A percentile compares a stretch with the other conserved stretches of the same genome.
Conservation (phyloP, 2,888 invertebrate genomes). For the Oscheius sp. region DNA sequence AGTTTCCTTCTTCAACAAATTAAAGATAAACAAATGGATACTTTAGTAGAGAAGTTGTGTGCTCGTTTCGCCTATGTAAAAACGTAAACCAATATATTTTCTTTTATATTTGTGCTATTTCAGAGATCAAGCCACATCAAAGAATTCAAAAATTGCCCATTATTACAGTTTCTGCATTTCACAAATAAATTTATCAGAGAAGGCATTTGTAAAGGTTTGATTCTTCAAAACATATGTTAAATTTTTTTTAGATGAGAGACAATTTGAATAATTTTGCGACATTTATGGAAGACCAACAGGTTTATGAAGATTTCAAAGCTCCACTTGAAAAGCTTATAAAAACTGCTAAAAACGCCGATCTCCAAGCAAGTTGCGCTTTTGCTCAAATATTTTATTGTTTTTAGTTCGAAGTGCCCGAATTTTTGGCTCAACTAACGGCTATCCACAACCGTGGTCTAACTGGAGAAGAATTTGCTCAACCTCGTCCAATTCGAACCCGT, state of each 20-base stretch:
- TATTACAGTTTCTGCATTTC: constrained; percentile 46
- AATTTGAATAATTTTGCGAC: constrained; percentile 18
- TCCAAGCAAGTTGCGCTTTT: neutral
- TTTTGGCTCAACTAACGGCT: constrained; percentile 15
- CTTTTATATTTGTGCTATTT: constrained; percentile 2
- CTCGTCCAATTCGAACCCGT: neutral
- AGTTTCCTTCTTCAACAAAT: constrained; percentile 27
- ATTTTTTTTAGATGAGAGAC: constrained; percentile 28
- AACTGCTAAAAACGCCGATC: constrained; percentile 22
- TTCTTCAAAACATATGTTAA: neutral
- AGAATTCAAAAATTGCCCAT: constrained; percentile 40
- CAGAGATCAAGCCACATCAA: constrained; percentile 35
- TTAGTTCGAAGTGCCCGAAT: constrained; percentile 33
- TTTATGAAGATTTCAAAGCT: constrained; percentile 31
- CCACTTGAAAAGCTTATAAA: constrained; percentile 14
- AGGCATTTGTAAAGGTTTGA: constrained; percentile 40
- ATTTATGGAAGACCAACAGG: constrained; percentile 27
- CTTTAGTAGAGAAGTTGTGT: constrained; percentile 35
- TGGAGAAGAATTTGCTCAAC: constrained; percentile 12
- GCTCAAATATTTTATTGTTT: neutral
- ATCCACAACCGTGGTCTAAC: constrained; percentile 16
- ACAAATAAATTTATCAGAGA: constrained; percentile 45
- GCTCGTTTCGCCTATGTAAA: constrained; percentile 21
- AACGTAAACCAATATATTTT: constrained; percentile 22
- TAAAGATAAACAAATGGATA: constrained; percentile 34